These are phyloP conservation scores for Datnioides undecimradiatus DNA, from an alignment of 2,113 vertebrate genomes.

Conservation along the genomic window DNA sequence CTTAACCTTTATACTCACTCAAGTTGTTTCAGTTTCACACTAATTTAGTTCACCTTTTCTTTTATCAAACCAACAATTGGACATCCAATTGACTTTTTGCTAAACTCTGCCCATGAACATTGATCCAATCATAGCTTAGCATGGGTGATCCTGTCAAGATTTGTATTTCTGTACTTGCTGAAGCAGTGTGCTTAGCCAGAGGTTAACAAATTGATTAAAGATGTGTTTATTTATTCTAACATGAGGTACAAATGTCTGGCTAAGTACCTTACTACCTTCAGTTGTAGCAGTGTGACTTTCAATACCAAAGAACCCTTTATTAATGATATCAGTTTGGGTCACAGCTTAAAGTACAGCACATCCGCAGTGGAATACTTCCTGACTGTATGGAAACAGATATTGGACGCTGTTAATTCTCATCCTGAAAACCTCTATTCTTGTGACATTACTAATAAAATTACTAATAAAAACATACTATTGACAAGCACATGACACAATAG, in stretches of 20 bases:
- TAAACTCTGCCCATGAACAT: no score
- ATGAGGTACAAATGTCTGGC: background rate
- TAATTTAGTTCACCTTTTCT: background rate
- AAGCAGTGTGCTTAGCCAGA: background rate
- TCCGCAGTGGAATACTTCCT: background rate
- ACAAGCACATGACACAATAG: background rate
- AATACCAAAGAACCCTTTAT: background rate
- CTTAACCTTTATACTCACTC: background rate
- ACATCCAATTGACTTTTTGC: background rate
- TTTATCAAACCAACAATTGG: slow-evolving; percentile 7
- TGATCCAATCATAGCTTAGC: no score
- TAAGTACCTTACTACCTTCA: background rate
- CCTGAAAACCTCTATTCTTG: no score
- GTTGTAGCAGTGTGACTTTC: no score
- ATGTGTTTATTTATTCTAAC: background rate
- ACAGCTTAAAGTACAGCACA: background rate
- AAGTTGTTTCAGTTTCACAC: background rate
- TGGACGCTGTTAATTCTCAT: background rate
- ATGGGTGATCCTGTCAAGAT: no score
- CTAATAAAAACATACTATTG: background rate
- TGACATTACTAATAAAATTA: no score
- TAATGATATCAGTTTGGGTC: background rate
- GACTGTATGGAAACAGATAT: background rate
- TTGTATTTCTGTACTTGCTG: background rate
- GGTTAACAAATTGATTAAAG: background rate